phyloP scores from a whole-genome alignment of 2,797 vertebrate species.

The Falco columbarius region DNA sequence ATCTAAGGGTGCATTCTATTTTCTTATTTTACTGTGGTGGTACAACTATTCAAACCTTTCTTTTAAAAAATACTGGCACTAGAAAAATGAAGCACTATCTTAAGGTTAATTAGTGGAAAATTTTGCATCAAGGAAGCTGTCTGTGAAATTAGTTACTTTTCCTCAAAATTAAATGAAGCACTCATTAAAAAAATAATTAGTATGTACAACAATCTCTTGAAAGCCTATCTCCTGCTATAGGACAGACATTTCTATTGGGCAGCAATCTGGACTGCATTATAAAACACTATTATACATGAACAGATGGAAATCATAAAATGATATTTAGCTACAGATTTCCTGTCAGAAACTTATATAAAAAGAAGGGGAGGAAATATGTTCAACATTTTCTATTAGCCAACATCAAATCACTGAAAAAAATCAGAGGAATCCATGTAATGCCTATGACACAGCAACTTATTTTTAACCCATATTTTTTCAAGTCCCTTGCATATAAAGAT shows the following conservation, averaged over 20 bases:
- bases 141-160: conserved; percentile 51
- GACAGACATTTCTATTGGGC: conserved; percentile 68
- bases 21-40: background rate
- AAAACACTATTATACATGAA: conserved; percentile 74
- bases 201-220: conserved; percentile 71
- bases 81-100: background rate
- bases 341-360: conserved; percentile 76
- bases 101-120: background rate
- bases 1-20: background rate
- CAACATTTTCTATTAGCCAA: conserved; percentile 72
- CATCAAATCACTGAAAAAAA: conserved; percentile 52
- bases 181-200: conserved; percentile 73
- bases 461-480: background rate
- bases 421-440: background rate
- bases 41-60: background rate
- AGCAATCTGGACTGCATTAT: conserved; percentile 73
- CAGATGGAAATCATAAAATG: conserved; percentile 80
- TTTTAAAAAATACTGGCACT: background rate
- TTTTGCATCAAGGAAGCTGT: conserved; percentile 45
- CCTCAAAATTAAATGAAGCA: conserved; percentile 70
- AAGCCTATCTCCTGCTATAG: conserved; percentile 70
- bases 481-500: background rate
- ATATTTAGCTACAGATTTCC: conserved; percentile 79
- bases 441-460: background rate
- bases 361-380: conserved; percentile 36